phyloP scores from a whole-genome alignment of 2,888 invertebrate genomes.

The Cosmopolites sordidus region DNA sequence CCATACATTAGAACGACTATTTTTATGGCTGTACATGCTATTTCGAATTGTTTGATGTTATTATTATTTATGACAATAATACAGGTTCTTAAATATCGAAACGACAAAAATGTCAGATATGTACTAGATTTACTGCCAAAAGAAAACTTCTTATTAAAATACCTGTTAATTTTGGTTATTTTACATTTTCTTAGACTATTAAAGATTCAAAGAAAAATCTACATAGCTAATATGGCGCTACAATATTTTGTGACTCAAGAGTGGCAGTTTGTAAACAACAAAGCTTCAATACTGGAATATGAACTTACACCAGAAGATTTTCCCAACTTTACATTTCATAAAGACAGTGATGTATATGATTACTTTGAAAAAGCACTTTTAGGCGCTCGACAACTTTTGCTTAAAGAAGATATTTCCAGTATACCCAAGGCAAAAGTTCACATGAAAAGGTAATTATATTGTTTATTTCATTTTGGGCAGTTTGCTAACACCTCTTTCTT shows the following conservation, averaged over 20 bases:
- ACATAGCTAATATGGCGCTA: slow-evolving; percentile 66
- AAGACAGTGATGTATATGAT: slow-evolving; percentile 49
- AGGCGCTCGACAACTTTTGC: slow-evolving; percentile 61
- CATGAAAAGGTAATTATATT: slow-evolving; percentile 49
- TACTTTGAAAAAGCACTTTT: slow-evolving; percentile 55
- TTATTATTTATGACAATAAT: too few species aligned
- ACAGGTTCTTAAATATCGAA: too few species aligned
- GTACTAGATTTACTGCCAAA: too few species aligned
- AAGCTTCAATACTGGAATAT: slow-evolving; percentile 52
- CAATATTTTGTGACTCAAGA: slow-evolving; percentile 69
- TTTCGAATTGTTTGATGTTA: too few species aligned
- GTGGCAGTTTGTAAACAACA: slow-evolving; percentile 71
- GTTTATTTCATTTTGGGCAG: too few species aligned
- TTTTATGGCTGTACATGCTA: too few species aligned
- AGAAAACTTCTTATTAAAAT: too few species aligned
- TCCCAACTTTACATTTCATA: slow-evolving; percentile 55
- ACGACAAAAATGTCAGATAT: too few species aligned
- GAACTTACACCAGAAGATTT: slow-evolving; percentile 30
- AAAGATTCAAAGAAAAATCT: slow-evolving; percentile 76
- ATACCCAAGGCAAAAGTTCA: slow-evolving; percentile 50
- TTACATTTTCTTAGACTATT: slow-evolving; percentile 59
- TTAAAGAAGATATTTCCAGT: slow-evolving; percentile 58
- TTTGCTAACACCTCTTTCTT: too few species aligned
- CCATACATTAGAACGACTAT: too few species aligned
- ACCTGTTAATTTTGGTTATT: slow-evolving; percentile 12